These are phyloP conservation scores for Mola mola DNA, from an alignment of 2,113 vertebrate genomes.

Conservation along the genomic window DNA sequence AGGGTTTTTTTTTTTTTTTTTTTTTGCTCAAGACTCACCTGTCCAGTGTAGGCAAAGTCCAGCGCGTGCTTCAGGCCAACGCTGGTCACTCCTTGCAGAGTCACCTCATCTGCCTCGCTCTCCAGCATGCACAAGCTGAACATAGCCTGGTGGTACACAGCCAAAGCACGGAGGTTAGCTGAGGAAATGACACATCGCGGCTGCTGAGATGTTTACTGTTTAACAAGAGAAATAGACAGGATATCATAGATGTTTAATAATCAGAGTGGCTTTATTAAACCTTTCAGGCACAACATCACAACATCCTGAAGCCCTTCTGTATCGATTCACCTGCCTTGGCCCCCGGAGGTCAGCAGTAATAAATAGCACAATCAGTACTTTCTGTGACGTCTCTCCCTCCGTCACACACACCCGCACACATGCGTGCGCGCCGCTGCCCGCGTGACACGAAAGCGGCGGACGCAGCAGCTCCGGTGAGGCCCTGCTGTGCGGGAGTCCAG, in stretches of 20 bases:
- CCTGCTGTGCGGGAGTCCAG: constrained; percentile 60
- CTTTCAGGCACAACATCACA: constrained; percentile 24
- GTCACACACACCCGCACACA: constrained; percentile 17
- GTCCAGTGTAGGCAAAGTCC: constrained; percentile 97
- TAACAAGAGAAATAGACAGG: background rate
- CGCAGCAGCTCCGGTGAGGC: constrained; percentile 32
- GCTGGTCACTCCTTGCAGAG: constrained; percentile 92
- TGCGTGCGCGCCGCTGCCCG: constrained; percentile 10
- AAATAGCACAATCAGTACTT: constrained; percentile 57
- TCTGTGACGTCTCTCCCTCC: constrained; percentile 21
- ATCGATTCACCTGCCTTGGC: constrained; percentile 46
- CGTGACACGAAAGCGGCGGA: constrained; percentile 50
- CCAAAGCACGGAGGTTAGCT: constrained; percentile 31
- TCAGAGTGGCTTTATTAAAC: constrained; percentile 1
- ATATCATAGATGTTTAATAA: background rate
- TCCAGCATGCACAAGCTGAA: constrained; percentile 99
- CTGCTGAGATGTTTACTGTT: background rate
- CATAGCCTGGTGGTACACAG: constrained; percentile 87
- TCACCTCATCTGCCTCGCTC: constrained; percentile 96
- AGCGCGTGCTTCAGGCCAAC: constrained; percentile 94
- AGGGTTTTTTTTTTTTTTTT: background rate
- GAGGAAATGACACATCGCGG: constrained; percentile 15
- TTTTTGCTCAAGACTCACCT: constrained; percentile 81
- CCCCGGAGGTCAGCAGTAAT: constrained; percentile 52
- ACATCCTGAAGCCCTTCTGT: constrained; percentile 25